Base-by-base conservation (phyloP, 2,113 vertebrate species). In the Cranoglanis bouderius region DNA sequence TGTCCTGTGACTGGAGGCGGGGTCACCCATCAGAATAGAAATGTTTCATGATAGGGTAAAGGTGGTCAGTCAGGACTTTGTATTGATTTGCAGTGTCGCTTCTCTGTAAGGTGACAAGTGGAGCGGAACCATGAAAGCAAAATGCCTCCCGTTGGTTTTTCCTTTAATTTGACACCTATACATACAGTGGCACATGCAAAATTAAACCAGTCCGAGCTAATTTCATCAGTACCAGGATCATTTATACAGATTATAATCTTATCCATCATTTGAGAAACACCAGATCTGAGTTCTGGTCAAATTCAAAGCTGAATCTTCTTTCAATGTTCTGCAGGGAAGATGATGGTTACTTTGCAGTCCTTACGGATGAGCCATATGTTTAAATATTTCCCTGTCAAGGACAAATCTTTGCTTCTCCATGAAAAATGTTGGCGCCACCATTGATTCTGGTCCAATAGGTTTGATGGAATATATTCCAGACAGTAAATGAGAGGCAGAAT, bases 381-480 rank as follows among this genome's bases (percentile, higher is more conserved):
- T 35, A 43, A 81, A 88, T 57, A 65, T 40, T 61, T 29, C 82
- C 13, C 43, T 7, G 0, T 57, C 6, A 70, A 72, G 35, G 63
- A n/a, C 16, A 14, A 19, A 21, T 40, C 18, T n/a, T 53, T 5
- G 13, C 29, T 88, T n/a, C 38, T 84, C 6, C 18, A 2, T 24
- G 55, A 84, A 59, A 29, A 1, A 29, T 38, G 55, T 19, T 2
- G 43, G 80, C 4, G 0, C 8, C 8, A 1, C 77, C 46, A 40
- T 43, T 26, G 80, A 84, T 83, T 74, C 87, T 21, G 40, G 51
- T 88, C 53, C 38, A 29, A 51, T 63, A 35, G 40, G 10, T 77
- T 72, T 84, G 87, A 43, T 84, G 82, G 46, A 84, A 61, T 46
- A 65, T 61, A 32, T 80, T 49, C 55, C 85, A 80, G 65, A 61